These are phyloP conservation scores for Phengaris arion DNA, from an alignment of 2,888 invertebrate species.

Conservation along the genomic window DNA sequence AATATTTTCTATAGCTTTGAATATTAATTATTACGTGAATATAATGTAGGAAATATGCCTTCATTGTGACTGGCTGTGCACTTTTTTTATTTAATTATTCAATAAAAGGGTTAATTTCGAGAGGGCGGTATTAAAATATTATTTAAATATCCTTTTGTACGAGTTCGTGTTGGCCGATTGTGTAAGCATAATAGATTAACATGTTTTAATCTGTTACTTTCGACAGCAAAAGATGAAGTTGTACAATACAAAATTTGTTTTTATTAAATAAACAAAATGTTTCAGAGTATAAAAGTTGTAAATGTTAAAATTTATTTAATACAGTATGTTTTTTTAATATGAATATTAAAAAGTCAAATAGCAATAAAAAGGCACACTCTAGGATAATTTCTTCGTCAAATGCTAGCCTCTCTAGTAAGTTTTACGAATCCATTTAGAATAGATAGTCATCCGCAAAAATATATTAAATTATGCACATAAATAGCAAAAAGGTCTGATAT, in stretches of 20 bases:
- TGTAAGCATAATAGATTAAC: slow-evolving; percentile 27
- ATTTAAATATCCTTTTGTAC: slow-evolving; percentile 25
- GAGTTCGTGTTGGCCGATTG: neutral
- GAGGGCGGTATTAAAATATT: slow-evolving; percentile 35
- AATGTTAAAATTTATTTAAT: neutral
- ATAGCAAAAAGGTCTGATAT: neutral
- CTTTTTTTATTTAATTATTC: slow-evolving; percentile 46
- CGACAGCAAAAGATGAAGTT: neutral
- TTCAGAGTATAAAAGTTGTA: neutral
- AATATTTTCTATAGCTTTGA: slow-evolving; percentile 63
- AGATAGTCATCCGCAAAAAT: neutral
- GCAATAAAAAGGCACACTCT: too few species aligned
- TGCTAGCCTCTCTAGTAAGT: too few species aligned
- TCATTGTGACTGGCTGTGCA: slow-evolving; percentile 43
- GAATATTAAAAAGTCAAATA: too few species aligned
- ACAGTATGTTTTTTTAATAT: too few species aligned
- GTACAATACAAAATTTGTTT: slow-evolving; percentile 1
- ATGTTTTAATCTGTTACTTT: slow-evolving; percentile 9
- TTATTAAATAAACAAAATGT: neutral
- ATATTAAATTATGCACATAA: neutral
- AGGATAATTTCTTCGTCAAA: neutral
- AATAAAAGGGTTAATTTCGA: slow-evolving; percentile 41
- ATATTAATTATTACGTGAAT: slow-evolving; percentile 69
- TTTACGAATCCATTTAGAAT: too few species aligned
- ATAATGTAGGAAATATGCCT: slow-evolving; percentile 51